phyloP scores from a whole-genome alignment of 2,797 vertebrate genomes.

The Myotis daubentonii region DNA sequence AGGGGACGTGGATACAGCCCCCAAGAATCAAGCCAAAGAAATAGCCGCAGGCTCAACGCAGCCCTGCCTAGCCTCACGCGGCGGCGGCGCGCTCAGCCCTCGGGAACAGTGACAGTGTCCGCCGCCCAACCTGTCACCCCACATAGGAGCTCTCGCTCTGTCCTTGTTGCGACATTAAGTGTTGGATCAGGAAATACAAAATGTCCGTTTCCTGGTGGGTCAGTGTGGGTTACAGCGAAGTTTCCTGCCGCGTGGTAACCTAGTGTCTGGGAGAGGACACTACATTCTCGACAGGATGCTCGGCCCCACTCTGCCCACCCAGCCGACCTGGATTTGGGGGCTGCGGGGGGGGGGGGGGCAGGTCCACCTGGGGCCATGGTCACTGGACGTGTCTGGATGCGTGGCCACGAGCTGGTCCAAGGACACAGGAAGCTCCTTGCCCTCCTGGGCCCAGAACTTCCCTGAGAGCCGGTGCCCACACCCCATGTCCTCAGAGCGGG shows the following conservation, averaged over 20 bases:
- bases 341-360: background rate
- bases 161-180: background rate
- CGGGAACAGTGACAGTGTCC: background rate
- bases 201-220: background rate
- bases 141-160: background rate
- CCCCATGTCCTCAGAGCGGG: too few relatives aligned
- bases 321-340: fast-evolving
- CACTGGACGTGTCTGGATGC: too few relatives aligned
- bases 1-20: background rate
- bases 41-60: too few relatives aligned
- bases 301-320: too few relatives aligned
- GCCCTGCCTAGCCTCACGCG: background rate
- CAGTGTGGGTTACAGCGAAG: background rate
- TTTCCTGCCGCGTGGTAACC: background rate
- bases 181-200: background rate
- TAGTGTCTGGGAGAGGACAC: fast-evolving
- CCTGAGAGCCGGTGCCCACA: too few relatives aligned
- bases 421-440: too few relatives aligned
- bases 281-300: fast-evolving
- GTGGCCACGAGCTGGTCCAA: too few relatives aligned
- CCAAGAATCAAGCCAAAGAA: background rate
- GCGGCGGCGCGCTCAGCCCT: background rate
- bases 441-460: too few relatives aligned
- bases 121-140: fast-evolving
- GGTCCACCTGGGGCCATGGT: too few relatives aligned